Evolutionary conservation across 1,140 invertebrate species (phyloP), one percentile per base, ranked within the genome.

Genomic region (Drosophila ironensis): DNA sequence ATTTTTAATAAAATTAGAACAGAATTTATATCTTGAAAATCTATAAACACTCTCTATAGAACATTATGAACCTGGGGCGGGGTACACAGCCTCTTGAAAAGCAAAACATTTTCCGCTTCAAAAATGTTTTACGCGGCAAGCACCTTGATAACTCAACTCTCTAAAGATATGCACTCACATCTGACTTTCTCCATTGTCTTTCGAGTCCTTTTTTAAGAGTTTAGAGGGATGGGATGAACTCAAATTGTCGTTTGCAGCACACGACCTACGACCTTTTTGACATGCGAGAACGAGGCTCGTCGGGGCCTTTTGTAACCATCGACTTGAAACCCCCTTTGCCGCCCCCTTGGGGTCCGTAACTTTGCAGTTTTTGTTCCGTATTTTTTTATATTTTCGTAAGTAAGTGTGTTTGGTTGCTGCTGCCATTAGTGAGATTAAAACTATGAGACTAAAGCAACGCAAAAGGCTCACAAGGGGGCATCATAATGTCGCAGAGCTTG

Each of bases 391-490:
- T 5, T 22, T 22, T 22, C 5, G 2, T 22, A n/a, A n/a, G n/a
- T 22, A 2, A 3, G 2, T 22, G 11, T 16, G 14, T 37, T 37
- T 14, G 33, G 46, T 25, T 35, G 47, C 19, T 19, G 38, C 44
- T 74, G 78, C 78, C 80, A 84, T 84, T 84, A 84, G 78, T 84
- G 78, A 86, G 80, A 84, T 84, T 84, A 84, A 84, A 84, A 84
- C 78, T 84, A 82, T 73, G 64, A 33, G 30, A 45, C 57, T 60
- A 48, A 61, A 24, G 42, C 57, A 35, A 52, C 42, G 30, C 20
- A 12, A 59, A 46, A 40, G 42, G 27, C 27, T 53, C 50, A 41
- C 24, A 44, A 27, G 27, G 17, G 70, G 53, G n/a, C n/a, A n/a
- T n/a, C 70, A 72, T 48, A 73, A 53, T 82, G 68, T 59, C 51